These are phyloP conservation scores for Plestiodon gilberti DNA, from an alignment of 2,113 vertebrate genomes.

Conservation along the genomic window DNA sequence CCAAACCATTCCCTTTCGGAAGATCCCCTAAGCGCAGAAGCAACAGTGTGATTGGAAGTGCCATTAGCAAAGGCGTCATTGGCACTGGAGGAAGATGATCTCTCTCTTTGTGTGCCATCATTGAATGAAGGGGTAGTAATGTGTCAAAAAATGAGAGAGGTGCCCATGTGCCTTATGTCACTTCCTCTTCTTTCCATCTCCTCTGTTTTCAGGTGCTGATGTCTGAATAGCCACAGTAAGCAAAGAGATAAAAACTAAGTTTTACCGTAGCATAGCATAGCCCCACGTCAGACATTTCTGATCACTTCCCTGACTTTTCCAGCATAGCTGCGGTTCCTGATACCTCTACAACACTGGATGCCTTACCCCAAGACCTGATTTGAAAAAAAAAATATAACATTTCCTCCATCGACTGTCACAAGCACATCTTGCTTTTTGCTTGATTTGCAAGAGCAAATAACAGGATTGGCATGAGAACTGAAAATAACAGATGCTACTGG, in stretches of 20 bases:
- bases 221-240: background rate
- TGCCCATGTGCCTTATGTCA: background rate
- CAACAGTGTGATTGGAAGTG: background rate
- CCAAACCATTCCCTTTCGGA: too few species aligned
- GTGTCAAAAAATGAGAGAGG: background rate
- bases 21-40: background rate
- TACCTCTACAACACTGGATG: background rate
- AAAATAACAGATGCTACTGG: background rate
- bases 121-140: background rate
- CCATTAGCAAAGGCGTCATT: too few species aligned
- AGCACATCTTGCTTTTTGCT: background rate
- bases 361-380: background rate
- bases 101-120: background rate
- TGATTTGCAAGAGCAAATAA: background rate
- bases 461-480: background rate
- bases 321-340: background rate
- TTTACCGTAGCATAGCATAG: background rate
- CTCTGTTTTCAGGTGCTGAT: background rate
- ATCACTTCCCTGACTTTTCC: background rate
- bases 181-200: background rate
- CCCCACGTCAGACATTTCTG: background rate
- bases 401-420: background rate
- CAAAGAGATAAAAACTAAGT: background rate
- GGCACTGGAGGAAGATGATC: background rate
- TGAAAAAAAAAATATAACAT: background rate